Conservation (phyloP, 2,888 invertebrate species). For the Drosophila yooni region DNA sequence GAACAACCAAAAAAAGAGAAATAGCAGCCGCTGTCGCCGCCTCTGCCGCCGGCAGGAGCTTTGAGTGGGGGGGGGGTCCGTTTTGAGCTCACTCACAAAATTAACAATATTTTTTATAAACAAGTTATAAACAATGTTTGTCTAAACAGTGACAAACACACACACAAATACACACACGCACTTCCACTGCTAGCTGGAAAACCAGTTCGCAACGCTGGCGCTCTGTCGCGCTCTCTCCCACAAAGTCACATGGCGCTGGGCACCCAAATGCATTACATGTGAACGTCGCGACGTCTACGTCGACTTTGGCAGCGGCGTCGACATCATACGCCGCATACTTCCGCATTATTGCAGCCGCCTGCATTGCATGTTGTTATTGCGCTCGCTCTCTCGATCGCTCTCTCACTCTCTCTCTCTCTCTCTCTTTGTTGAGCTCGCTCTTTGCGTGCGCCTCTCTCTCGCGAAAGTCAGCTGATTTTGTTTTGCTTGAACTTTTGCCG, state of each 20-base stretch:
- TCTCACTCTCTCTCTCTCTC: conserved; percentile 23
- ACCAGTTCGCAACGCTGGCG: conserved; percentile 57
- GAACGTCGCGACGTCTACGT: conserved; percentile 45
- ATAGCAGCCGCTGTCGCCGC: conserved; percentile 22
- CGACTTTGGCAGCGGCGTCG: conserved; percentile 29
- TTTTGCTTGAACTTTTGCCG: conserved; percentile 79
- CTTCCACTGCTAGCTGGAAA: conserved; percentile 48
- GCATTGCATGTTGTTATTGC: conserved; percentile 44
- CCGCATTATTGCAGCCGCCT: conserved; percentile 69
- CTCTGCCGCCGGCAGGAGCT: conserved; percentile 36
- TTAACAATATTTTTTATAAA: conserved; percentile 79
- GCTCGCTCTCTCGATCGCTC: conserved; percentile 9
- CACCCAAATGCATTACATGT: conserved; percentile 65
- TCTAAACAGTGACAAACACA: conserved; percentile 77
- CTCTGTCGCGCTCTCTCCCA: conserved; percentile 56
- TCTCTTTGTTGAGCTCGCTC: conserved; percentile 14
- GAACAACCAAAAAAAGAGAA: conserved; percentile 25
- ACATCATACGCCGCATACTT: conserved; percentile 53
- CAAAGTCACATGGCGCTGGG: conserved; percentile 55
- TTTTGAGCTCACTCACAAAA: conserved; percentile 57
- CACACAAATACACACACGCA: conserved; percentile 42
- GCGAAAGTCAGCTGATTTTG: conserved; percentile 74
- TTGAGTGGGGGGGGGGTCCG: conserved; percentile 40
- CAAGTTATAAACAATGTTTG: conserved; percentile 79
- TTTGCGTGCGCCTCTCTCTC: conserved; percentile 21